Conservation (phyloP, 2,888 invertebrate species). For the Phyllotreta cruciferae region DNA sequence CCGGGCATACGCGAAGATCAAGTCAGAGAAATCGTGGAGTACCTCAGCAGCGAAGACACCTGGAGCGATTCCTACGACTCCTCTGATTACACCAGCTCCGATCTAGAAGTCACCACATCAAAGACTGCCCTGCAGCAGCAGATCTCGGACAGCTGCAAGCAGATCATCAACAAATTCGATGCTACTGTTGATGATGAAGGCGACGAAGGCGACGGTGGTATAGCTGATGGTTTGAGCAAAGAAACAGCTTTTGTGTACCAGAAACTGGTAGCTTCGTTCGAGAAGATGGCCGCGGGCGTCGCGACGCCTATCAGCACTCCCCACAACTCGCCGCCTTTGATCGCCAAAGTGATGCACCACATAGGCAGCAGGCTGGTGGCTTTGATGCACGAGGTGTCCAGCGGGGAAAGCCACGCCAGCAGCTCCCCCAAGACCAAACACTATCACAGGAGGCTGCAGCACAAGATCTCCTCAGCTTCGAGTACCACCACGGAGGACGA, state of each 20-base stretch:
- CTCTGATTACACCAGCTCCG: constrained; percentile 89
- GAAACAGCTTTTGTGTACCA: constrained; percentile 90
- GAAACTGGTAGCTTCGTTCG: constrained; percentile 83
- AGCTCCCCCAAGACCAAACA: constrained; percentile 69
- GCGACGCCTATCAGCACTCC: constrained; percentile 39
- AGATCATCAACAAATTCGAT: constrained; percentile 88
- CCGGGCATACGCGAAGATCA: constrained; percentile 90
- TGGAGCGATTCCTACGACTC: constrained; percentile 95
- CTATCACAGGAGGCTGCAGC: constrained; percentile 66
- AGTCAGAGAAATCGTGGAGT: constrained; percentile 90
- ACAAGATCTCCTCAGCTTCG: constrained; percentile 67
- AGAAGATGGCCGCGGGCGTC: constrained; percentile 72
- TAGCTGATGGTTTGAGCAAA: constrained; percentile 65
- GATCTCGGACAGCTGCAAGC: constrained; percentile 87
- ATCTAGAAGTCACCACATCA: constrained; percentile 75
- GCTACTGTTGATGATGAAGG: constrained; percentile 65
- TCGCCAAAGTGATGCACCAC: constrained; percentile 91
- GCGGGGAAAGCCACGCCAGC: constrained; percentile 69
- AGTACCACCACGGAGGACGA: constrained; percentile 75
- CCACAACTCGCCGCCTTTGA: constrained; percentile 80
- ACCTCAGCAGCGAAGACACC: constrained; percentile 89
- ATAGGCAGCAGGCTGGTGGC: constrained; percentile 87
- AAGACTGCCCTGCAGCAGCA: constrained; percentile 80
- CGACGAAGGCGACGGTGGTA: constrained; percentile 63
- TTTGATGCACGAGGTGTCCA: constrained; percentile 90